phyloP scores from a whole-genome alignment of 2,797 vertebrate species.

The Nothura maculosa region DNA sequence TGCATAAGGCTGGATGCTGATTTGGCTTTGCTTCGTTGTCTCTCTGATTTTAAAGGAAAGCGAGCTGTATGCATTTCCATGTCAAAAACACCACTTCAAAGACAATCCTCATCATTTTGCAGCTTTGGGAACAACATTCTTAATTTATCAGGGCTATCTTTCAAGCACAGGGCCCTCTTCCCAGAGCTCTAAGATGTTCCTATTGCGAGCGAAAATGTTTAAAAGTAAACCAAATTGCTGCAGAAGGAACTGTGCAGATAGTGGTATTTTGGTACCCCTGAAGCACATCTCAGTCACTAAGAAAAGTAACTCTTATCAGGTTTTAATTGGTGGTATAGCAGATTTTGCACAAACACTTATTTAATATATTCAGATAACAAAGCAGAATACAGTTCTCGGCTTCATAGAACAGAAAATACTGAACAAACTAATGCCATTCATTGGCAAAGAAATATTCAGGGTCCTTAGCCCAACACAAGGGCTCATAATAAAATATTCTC shows the following conservation, averaged over 20 bases:
- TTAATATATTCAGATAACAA: background rate
- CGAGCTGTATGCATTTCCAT: background rate
- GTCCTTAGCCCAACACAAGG: slow-evolving; percentile 4
- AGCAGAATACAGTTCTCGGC: background rate
- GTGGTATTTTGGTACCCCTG: background rate
- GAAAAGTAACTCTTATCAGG: background rate
- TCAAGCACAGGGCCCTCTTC: slow-evolving; percentile 21
- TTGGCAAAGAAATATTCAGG: slow-evolving; percentile 14
- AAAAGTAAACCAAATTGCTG: background rate
- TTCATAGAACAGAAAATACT: background rate
- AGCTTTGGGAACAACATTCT: slow-evolving; percentile 51
- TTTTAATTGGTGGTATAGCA: background rate
- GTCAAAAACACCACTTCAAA: slow-evolving; percentile 62
- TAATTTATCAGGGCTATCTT: slow-evolving; percentile 57
- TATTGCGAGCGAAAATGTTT: background rate
- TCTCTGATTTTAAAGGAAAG: slow-evolving; percentile 11
- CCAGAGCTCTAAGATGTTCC: slow-evolving; percentile 40
- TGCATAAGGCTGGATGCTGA: background rate
- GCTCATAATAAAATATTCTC: slow-evolving; percentile 13
- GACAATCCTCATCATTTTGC: slow-evolving; percentile 32
- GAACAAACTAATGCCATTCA: background rate
- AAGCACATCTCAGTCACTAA: background rate
- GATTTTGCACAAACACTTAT: background rate
- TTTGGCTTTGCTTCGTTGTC: slow-evolving; percentile 26
- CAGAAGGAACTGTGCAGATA: background rate